Percentiles rank a stretch among this genome's conserved stretches.
These are phyloP conservation scores for Sciurus vulgaris DNA, from an alignment of 2,797 vertebrate species.

Conservation along the genomic window DNA sequence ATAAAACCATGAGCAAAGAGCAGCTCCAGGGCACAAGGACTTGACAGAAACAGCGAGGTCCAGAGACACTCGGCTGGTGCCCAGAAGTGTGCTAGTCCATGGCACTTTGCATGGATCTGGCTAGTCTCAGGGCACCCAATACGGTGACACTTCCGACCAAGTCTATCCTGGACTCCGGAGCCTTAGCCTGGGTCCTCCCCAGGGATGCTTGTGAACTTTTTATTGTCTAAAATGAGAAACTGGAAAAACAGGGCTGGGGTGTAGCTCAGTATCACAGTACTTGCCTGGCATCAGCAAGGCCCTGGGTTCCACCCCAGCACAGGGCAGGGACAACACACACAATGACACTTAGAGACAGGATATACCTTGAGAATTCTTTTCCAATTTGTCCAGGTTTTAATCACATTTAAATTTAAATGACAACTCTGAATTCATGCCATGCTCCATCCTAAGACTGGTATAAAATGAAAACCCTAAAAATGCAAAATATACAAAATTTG, in stretches of 20 bases:
- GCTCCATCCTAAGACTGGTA: conserved; percentile 90
- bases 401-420: conserved; percentile 89
- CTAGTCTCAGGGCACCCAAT: background rate
- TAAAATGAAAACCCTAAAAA: conserved; percentile 82
- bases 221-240: background rate
- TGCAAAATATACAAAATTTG: conserved; percentile 62
- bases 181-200: background rate
- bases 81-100: no score
- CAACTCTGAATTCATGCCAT: conserved; percentile 89
- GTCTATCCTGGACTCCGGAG: background rate
- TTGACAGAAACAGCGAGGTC: background rate
- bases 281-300: no score
- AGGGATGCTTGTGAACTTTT: background rate
- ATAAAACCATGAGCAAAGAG: background rate
- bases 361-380: conserved; percentile 93
- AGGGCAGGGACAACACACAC: no score
- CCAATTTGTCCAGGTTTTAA: conserved; percentile 91
- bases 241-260: background rate
- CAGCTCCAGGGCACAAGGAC: background rate
- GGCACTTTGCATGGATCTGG: background rate
- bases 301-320: no score
- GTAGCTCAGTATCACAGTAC: no score
- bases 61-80: background rate
- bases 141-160: background rate
- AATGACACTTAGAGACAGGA: background rate